These are phyloP conservation scores for Castor canadensis DNA, from an alignment of 2,113 vertebrate species.

Conservation along the genomic window DNA sequence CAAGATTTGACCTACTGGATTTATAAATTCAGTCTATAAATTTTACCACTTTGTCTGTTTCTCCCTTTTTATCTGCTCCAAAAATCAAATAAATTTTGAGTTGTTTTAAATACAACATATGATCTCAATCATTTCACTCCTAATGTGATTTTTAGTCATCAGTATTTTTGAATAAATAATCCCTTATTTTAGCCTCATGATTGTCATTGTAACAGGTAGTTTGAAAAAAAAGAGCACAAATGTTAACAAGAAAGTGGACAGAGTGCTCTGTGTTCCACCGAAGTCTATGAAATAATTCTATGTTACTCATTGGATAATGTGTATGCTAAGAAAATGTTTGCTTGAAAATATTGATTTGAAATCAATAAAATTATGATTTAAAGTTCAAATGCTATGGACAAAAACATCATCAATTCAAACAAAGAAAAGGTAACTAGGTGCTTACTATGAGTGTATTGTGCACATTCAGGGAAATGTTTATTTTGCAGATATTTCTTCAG, in stretches of 20 bases:
- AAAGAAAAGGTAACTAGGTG: background rate
- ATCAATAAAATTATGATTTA: background rate
- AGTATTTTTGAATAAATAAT: background rate
- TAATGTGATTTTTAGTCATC: background rate
- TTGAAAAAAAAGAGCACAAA: background rate
- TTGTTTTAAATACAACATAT: background rate
- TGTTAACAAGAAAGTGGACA: background rate
- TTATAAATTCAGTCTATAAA: background rate
- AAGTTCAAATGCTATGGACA: background rate
- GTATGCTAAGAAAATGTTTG: background rate
- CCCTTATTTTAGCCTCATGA: background rate
- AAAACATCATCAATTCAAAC: background rate
- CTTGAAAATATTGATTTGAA: too few relatives aligned
- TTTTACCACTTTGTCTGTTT: background rate
- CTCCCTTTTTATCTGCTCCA: background rate
- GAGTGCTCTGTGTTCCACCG: background rate
- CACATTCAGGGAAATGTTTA: background rate
- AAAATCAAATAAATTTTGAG: background rate
- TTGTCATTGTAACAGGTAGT: background rate
- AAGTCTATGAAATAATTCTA: background rate
- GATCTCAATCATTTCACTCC: background rate
- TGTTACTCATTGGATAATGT: background rate
- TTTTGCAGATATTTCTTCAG: background rate
- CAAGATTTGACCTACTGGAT: background rate
- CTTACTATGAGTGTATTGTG: background rate